Base-by-base conservation (phyloP, 2,113 vertebrate genomes). In the Sigmodon hispidus region DNA sequence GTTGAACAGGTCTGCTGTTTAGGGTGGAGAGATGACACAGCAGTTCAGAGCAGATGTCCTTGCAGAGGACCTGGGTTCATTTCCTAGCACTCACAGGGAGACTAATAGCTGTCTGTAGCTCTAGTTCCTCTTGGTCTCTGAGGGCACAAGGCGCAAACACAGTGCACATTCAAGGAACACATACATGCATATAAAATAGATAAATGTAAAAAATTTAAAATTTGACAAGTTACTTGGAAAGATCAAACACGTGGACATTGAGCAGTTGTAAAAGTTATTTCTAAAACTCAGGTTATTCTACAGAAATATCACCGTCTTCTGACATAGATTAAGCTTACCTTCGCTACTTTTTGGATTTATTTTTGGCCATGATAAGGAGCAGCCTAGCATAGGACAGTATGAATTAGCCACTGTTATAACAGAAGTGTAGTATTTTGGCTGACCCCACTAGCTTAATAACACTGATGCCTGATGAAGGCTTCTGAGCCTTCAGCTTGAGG, bases 141-240 rank as follows among this genome's bases (percentile, higher is more conserved):
- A 59, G 55, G 36, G 6, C 79, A 81, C 34, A n/a, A 80, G 34
- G n/a, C 52, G 59, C 2, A 59, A 57, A 24, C 79, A 81, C 40
- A 21, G 34, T 57, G 19, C 36, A 81, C 21, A 57, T 11, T 8
- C 36, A 40, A 13, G 80, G 80, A 40, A 43, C 29, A 29, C 24
- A 83, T 83, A 29, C n/a, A 83, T 83, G 17, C n/a, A 43, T 43
- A 43, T 43, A 61, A 43, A 83, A 43, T 61, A 80, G 57, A 55
- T 55, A 61, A 43, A 8, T 40, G 34, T 59, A n/a, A 55, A 80
- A 50, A 36, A 36, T 9, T 59, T 8, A 2, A 43, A 61, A 63
- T 13, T 87, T 95, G 90, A 48, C 10, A 92, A 0, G 92, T 93
- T 84, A 90, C 57, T 83, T 91, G 52, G 77, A 76, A 72, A 72